A percentile compares a stretch with the other conserved stretches of the same genome.
Conservation (phyloP, 2,797 vertebrate genomes). For the Calcarius lapponicus region DNA sequence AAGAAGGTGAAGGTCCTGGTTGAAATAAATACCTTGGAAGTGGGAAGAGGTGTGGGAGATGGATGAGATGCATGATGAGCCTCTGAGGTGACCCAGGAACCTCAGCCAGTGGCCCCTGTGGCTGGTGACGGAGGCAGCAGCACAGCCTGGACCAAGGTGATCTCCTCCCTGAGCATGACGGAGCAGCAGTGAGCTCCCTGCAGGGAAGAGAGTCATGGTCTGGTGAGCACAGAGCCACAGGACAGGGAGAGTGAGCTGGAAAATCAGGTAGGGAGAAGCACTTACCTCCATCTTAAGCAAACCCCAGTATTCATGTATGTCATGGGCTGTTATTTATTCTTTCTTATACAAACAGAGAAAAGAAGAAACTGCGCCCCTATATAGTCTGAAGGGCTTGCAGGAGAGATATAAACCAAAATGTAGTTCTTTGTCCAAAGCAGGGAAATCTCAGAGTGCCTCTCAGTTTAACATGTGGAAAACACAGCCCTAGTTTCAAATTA, state of each 20-base stretch:
- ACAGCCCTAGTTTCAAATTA: not conserved
- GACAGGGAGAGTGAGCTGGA: too few species aligned
- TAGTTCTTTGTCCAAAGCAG: not conserved
- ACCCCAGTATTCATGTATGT: too few species aligned
- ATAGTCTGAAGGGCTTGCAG: not conserved
- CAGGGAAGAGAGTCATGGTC: not conserved
- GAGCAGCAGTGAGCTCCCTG: not conserved
- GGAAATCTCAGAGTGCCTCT: not conserved
- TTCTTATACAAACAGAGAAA: not conserved
- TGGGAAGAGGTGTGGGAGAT: not conserved
- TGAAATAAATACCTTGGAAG: not conserved
- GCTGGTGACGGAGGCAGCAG: not conserved
- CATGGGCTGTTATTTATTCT: not conserved
- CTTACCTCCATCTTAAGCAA: not conserved
- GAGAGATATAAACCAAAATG: not conserved
- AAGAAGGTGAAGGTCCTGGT: not conserved
- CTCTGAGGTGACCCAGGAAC: not conserved
- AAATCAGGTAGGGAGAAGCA: not conserved
- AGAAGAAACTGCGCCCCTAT: not conserved
- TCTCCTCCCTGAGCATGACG: not conserved
- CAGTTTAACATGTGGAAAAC: not conserved
- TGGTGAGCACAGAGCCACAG: not conserved
- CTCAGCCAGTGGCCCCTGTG: rapidly evolving
- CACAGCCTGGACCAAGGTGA: rapidly evolving
- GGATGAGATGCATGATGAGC: not conserved